Conservation (phyloP, 1,140 invertebrate genomes). For the Acromyrmex echinatior region DNA sequence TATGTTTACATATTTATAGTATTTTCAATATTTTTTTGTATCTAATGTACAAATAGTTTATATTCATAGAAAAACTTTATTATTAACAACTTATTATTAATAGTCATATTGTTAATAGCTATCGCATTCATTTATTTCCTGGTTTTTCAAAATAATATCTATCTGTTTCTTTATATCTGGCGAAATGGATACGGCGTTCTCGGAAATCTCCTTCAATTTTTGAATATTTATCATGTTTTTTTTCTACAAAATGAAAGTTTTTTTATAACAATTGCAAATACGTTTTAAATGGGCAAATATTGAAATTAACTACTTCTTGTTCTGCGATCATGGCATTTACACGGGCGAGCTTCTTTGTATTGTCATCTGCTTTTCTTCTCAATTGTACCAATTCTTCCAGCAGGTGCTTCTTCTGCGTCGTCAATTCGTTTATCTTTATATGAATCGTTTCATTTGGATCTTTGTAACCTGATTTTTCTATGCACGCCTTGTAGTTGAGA, state of each 20-base stretch:
- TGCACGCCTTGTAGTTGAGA: slow-evolving; percentile 32
- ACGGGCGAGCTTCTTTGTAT: slow-evolving; percentile 25
- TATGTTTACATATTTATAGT: background rate
- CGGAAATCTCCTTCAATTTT: slow-evolving; percentile 54
- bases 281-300: background rate
- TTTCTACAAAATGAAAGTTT: slow-evolving; percentile 62
- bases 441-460: background rate
- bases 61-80: slow-evolving; percentile 21
- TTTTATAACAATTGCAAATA: background rate
- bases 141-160: slow-evolving; percentile 22
- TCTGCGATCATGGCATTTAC: slow-evolving; percentile 51
- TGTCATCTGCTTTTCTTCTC: slow-evolving; percentile 15
- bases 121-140: background rate
- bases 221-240: slow-evolving; percentile 58
- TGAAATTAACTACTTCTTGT: slow-evolving; percentile 59
- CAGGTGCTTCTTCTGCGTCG: slow-evolving; percentile 45
- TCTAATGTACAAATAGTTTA: background rate
- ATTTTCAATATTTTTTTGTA: slow-evolving; percentile 12
- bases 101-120: background rate
- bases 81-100: background rate
- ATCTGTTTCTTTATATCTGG: slow-evolving; percentile 31
- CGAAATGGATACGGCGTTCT: slow-evolving; percentile 7
- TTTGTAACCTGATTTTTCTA: background rate
- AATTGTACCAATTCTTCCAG: slow-evolving; percentile 44
- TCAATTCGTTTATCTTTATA: slow-evolving; percentile 55